Evolutionary conservation across 2,113 vertebrate species (phyloP), one percentile per base, ranked within the genome.

Genomic region (Proterorhinus semilunaris): DNA sequence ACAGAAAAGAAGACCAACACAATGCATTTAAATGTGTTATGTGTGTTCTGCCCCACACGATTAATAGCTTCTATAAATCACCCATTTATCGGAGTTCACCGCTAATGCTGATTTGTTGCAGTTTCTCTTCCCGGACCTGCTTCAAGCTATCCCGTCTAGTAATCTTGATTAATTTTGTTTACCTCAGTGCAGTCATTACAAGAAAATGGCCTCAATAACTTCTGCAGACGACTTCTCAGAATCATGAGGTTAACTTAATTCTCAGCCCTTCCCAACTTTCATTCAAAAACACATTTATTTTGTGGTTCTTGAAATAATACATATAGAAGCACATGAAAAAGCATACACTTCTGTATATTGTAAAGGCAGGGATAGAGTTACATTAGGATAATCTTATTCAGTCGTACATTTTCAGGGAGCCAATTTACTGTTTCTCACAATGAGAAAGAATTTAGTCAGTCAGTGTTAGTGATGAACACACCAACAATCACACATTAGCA

Each of bases 121-220:
- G 58, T 72, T 66, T 72, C 65, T 57, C 78, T 36, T 54, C 52
- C 55, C 58, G 61, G 78, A 65, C 67, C 77, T 76, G 61, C 74
- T 78, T 77, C 83, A 51, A 75, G 75, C 65, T 16, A 58, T 72
- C 70, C 82, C 48, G 63, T 48, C 62, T 61, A 16, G 68, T 89
- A 87, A 91, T 87, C 77, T 69, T 90, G 87, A 91, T 91, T 90
- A 73, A 90, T 92, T 81, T 58, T 90, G 85, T 92, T 92, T 90
- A 90, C 83, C 72, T 75, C 53, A 0, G 45, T 45, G 72, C 71
- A 75, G 84, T 81, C 84, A 66, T 81, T 82, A 64, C 27, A 55
- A 65, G 44, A 83, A 71, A 86, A 79, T 71, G 72, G 79, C 43
- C 51, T 5, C 75, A 65, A 36, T 90, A 80, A 90, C 87, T 87